Percentiles rank a stretch among this genome's conserved stretches.
These are phyloP conservation scores for Trematocara unimaculatum DNA, from an alignment of 2,113 vertebrate genomes.

Conservation along the genomic window DNA sequence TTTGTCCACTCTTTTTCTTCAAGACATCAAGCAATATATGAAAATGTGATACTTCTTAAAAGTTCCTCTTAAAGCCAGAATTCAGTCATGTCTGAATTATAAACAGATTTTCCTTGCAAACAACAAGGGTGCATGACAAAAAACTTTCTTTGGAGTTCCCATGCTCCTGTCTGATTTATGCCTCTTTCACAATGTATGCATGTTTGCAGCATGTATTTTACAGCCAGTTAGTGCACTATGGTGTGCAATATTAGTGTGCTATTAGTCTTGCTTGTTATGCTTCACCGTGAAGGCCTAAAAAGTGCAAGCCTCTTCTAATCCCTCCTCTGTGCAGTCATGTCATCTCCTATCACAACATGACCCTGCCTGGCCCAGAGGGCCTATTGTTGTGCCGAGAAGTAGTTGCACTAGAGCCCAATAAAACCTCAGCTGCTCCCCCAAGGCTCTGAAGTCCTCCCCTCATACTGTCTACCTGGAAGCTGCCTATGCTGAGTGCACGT, in stretches of 20 bases:
- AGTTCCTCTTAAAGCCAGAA: background rate
- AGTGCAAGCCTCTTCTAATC: slow-evolving; percentile 14
- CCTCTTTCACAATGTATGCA: background rate
- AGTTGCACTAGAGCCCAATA: background rate
- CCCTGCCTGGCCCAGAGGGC: slow-evolving; percentile 9
- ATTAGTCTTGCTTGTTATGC: slow-evolving; percentile 9
- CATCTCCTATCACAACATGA: slow-evolving; percentile 50
- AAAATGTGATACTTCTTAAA: background rate
- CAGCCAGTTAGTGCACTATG: background rate
- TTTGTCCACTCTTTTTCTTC: background rate
- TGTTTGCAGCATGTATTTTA: background rate
- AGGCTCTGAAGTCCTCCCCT: background rate
- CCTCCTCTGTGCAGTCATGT: slow-evolving; percentile 32
- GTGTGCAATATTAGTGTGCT: background rate
- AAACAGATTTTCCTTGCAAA: background rate
- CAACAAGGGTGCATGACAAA: background rate
- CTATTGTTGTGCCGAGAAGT: slow-evolving; percentile 41
- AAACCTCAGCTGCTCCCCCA: background rate
- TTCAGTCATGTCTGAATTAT: background rate
- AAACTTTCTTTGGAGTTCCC: background rate
- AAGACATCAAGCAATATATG: background rate
- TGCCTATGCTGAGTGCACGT: background rate
- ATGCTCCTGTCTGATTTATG: slow-evolving; percentile 1
- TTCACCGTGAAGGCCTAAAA: background rate
- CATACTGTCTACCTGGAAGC: background rate